These are phyloP conservation scores for Yoshiicerus persimilis DNA, from an alignment of 1,140 invertebrate genomes.

Conservation along the genomic window DNA sequence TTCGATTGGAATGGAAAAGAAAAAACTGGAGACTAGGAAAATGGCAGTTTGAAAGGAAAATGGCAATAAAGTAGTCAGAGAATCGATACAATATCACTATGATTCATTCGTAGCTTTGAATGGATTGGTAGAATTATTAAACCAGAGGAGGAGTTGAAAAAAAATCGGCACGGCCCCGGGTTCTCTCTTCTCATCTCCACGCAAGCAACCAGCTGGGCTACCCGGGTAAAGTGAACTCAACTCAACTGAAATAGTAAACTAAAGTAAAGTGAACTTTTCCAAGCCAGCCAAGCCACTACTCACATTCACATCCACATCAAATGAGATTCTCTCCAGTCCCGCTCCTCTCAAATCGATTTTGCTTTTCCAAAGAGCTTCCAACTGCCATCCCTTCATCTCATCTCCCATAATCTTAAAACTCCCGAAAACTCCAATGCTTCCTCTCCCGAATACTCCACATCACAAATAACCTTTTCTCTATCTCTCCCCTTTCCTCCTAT, in stretches of 20 bases:
- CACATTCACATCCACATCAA: conserved; percentile 2
- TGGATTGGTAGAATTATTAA: conserved; percentile 50
- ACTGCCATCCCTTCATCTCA: conserved; percentile 33
- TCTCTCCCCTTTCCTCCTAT: neutral
- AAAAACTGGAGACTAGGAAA: conserved; percentile 31
- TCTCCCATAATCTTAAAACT: conserved; percentile 22
- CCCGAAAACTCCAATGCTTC: neutral
- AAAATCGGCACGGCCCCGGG: conserved; percentile 33
- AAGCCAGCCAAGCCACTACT: neutral
- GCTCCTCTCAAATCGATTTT: conserved; percentile 47
- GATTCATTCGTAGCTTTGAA: conserved; percentile 46
- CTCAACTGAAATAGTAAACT: neutral
- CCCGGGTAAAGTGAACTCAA: conserved; percentile 31
- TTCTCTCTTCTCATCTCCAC: neutral
- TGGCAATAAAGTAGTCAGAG: conserved; percentile 42
- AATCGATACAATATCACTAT: conserved; percentile 44
- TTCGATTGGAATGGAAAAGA: conserved; percentile 19
- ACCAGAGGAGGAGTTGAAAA: conserved; percentile 50
- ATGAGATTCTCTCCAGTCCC: conserved; percentile 7
- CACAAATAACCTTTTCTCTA: conserved; percentile 6
- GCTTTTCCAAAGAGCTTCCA: conserved; percentile 29
- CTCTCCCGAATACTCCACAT: neutral
- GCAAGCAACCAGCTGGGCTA: conserved; percentile 13
- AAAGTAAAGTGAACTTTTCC: conserved; percentile 19
- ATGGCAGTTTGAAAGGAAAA: conserved; percentile 47